Evolutionary conservation across 2,888 invertebrate species (phyloP), one percentile per base, ranked within the genome.

Genomic region (Chaetogeoica ovagalla): DNA sequence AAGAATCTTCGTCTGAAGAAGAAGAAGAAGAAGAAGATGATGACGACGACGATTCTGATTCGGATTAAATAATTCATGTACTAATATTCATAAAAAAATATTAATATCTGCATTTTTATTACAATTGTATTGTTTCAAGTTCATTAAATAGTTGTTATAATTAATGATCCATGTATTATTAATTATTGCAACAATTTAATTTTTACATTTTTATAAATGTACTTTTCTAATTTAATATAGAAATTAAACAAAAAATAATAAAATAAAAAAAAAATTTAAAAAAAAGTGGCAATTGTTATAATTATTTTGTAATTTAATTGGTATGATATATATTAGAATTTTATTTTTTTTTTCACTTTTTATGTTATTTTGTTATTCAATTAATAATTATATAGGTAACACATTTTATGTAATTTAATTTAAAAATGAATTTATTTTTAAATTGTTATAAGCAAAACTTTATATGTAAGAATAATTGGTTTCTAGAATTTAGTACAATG

Each of bases 1-100:
- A 17, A 2, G 21, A 52, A 23, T 55, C 65, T 62, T 77, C 77
- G 30, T 77, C 77, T 62, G 77, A 69, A 21, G 69, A 62, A 11
- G 77, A 70, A 17, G 70, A 70, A 3, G 30, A 30, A 30, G 30
- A 30, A 30, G 30, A 30, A 30, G 30, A 30, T 2, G 30, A 30
- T 4, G 30, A 30, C 4, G 30, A 30, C 4, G 30, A 30, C 30
- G 59, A 66, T 21, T 55, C 66, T 52, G 69, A 68, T 39, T 15
- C 52, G 0, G 74, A 74, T 17, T 74, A 57, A 74, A 55, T 23
- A 21, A 17, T 39, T 23, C 17, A 19, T 5, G 17, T n/a, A 37
- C 11, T 15, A n/a, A 48, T 43, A n/a, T 43, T 43, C 0, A 65
- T 68, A 52, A 48, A 48, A 48, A 48, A 48, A 48, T 13, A 48